Evolutionary conservation across 2,113 vertebrate species (phyloP).

Genomic region (Percina caprodes): DNA sequence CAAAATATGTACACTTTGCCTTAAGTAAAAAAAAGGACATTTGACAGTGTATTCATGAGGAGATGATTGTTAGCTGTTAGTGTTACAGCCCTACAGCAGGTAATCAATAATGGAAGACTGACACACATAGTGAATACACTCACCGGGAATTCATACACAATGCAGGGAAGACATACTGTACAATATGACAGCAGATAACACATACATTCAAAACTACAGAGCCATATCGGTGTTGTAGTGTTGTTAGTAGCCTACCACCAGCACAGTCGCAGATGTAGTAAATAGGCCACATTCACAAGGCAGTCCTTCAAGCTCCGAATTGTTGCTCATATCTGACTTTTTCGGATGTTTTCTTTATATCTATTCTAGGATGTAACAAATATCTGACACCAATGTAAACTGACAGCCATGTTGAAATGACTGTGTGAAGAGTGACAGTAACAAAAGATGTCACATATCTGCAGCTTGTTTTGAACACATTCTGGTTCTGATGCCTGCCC

Average conservation of each 20-base stretch:
- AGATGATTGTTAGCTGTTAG: conserved; percentile 16
- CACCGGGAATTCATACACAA: conserved; percentile 17
- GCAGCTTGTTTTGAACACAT: conserved; percentile 49
- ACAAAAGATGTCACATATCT: conserved; percentile 53
- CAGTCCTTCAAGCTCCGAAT: conserved; percentile 6
- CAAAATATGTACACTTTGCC: conserved; percentile 7
- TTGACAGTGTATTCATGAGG: conserved; percentile 23
- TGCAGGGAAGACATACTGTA: not conserved
- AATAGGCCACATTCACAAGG: conserved; percentile 22
- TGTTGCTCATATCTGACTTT: conserved; percentile 25
- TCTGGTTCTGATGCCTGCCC: conserved; percentile 38
- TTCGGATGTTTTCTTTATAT: conserved; percentile 39
- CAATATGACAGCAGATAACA: conserved; percentile 6
- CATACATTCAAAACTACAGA: conserved; percentile 12
- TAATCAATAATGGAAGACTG: conserved; percentile 56
- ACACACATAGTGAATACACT: conserved; percentile 2
- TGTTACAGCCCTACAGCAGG: conserved; percentile 15
- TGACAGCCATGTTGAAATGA: conserved; percentile 48
- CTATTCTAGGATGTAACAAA: conserved; percentile 59
- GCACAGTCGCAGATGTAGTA: conserved; percentile 1
- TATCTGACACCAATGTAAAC: conserved; percentile 44
- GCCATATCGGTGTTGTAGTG: not conserved
- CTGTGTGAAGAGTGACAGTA: conserved; percentile 38
- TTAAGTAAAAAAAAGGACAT: conserved; percentile 4
- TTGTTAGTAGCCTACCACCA: not conserved